Base-by-base conservation (phyloP, 2,888 invertebrate genomes). In the Euphydryas editha region DNA sequence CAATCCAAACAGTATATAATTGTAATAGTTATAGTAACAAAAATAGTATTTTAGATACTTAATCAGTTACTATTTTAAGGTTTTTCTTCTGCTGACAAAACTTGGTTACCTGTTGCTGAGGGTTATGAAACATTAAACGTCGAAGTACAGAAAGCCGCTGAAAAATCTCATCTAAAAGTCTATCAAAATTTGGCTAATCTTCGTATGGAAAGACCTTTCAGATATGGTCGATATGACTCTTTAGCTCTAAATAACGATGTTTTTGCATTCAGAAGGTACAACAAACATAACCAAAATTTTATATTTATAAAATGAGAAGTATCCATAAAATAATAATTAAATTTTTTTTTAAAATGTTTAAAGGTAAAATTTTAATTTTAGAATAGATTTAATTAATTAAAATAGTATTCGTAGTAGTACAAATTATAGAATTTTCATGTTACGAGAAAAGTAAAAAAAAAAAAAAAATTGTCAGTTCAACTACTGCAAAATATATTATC, bases 31-130 rank as follows among this genome's bases (percentile, higher is more conserved):
- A n/a, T n/a, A n/a, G n/a, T n/a, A n/a, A n/a, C n/a, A n/a, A n/a
- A n/a, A n/a, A n/a, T n/a, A n/a, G n/a, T n/a, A n/a, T n/a, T n/a
- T n/a, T n/a, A n/a, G n/a, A n/a, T n/a, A n/a, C n/a, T n/a, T n/a
- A n/a, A n/a, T n/a, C n/a, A n/a, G 8, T 30, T 30, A 30, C 8
- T 30, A 46, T 46, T 60, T 72, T 67, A 65, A 90, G 95, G 95
- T 13, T 96, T 96, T 77, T 94, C 95, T 0, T 89, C 83, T 0
- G 90, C 83, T 10, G 87, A 85, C 0, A 85, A 82, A 3, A 94
- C 96, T 0, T 96, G 96, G 96, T 79, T 96, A 11, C 96, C 96
- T 1, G 93, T 96, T 0, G 93, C 95, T 59, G 85, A 92, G 0
- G 94, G 95, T 70, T 96, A 95, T 76, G 85, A 87, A 71, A 86